A percentile compares a stretch with the other conserved stretches of the same genome.
These are phyloP conservation scores for Rhynchomys soricoides DNA, from an alignment of 2,113 vertebrate genomes.

Conservation along the genomic window DNA sequence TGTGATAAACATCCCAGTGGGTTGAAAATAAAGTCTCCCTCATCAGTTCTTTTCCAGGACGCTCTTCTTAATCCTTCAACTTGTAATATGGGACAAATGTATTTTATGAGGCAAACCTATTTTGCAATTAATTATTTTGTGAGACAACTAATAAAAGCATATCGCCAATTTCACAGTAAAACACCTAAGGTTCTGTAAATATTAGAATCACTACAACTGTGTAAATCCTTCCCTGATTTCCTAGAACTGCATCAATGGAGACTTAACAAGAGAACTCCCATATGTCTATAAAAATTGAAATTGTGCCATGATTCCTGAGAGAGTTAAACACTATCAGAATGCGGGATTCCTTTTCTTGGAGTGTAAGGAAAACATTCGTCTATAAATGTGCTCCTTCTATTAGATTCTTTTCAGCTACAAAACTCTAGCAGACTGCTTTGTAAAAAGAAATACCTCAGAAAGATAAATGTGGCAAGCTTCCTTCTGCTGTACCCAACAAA, in stretches of 20 bases:
- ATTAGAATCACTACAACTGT: background rate
- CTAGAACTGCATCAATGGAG: background rate
- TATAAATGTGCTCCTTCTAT: constrained; percentile 66
- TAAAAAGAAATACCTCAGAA: constrained; percentile 75
- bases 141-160: constrained; percentile 8
- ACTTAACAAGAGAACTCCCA: background rate
- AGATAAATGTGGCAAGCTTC: constrained; percentile 70
- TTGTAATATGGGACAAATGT: background rate
- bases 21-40: background rate
- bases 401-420: constrained; percentile 71
- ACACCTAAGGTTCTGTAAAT: constrained; percentile 8
- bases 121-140: background rate
- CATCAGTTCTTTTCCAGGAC: background rate
- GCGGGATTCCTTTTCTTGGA: constrained; percentile 40
- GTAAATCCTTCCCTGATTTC: constrained; percentile 17
- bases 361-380: constrained; percentile 8
- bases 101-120: background rate
- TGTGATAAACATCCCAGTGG: background rate
- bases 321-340: background rate
- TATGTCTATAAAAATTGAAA: background rate
- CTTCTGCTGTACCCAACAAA: constrained; percentile 76
- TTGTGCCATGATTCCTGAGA: background rate
- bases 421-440: constrained; percentile 68
- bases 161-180: background rate
- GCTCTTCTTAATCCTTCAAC: background rate